Percentiles rank a stretch among this genome's conserved stretches.
These are phyloP conservation scores for Ctenodactylus gundi DNA, from an alignment of 2,113 vertebrate species.

Conservation along the genomic window DNA sequence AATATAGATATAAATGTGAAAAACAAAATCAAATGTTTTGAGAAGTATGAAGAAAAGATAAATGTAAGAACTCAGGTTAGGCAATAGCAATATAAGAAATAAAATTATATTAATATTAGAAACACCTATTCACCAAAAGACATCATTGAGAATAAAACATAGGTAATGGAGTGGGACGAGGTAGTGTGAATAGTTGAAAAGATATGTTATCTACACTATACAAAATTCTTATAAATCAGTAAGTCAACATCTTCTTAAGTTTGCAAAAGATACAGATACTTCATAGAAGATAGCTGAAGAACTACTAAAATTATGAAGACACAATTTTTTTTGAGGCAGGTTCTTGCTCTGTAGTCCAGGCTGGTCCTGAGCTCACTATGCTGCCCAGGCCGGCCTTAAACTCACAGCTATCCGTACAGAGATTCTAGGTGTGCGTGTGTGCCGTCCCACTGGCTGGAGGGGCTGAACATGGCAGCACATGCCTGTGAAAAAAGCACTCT, in stretches of 20 bases:
- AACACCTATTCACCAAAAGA: not conserved
- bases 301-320: not conserved
- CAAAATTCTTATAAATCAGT: not conserved
- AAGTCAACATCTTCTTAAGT: not conserved
- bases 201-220: not conserved
- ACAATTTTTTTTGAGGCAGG: no score
- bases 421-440: no score
- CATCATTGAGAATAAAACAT: not conserved
- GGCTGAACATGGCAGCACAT: no score
- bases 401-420: no score
- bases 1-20: not conserved
- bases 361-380: no score
- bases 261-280: not conserved
- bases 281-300: not conserved
- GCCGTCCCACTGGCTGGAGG: no score
- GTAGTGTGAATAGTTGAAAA: not conserved
- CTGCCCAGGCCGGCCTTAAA: no score
- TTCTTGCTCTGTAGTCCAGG: no score
- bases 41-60: not conserved
- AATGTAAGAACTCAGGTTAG: not conserved
- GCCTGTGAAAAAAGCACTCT: no score
- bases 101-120: not conserved
- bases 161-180: not conserved
- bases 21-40: not conserved
- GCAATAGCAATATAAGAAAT: not conserved